Conservation (phyloP, 2,797 vertebrate species). For the Leuciscus waleckii region DNA sequence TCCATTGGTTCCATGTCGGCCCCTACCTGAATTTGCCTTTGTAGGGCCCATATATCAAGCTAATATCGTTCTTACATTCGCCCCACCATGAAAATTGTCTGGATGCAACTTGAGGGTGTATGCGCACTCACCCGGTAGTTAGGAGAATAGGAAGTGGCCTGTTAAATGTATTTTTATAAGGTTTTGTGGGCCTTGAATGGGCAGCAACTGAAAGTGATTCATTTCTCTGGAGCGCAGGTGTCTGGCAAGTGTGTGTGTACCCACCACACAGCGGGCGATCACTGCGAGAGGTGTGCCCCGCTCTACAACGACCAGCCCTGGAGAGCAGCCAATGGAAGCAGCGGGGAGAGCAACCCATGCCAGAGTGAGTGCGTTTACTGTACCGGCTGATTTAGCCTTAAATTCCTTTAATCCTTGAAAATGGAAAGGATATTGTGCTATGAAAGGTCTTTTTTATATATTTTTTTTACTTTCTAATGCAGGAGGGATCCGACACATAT, state of each 20-base stretch:
- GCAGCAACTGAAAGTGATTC: slow-evolving; percentile 23
- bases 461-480: background rate
- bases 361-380: slow-evolving; percentile 79
- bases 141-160: background rate
- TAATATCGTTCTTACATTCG: background rate
- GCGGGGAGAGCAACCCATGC: slow-evolving; percentile 84
- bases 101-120: slow-evolving; percentile 1
- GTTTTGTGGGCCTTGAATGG: slow-evolving; percentile 28
- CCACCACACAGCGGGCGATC: slow-evolving; percentile 86
- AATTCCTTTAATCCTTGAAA: background rate
- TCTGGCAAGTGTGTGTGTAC: slow-evolving; percentile 83
- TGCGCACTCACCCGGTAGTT: background rate
- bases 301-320: slow-evolving; percentile 87
- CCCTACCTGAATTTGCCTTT: background rate
- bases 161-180: slow-evolving; percentile 20
- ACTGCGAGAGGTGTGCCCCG: slow-evolving; percentile 85
- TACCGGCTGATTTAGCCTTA: background rate
- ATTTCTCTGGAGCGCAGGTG: slow-evolving; percentile 76
- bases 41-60: background rate
- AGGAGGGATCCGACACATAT: background rate
- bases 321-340: slow-evolving; percentile 87
- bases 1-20: background rate
- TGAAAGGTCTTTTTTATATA: background rate
- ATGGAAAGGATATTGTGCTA: background rate
- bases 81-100: background rate